Evolutionary conservation across 2,888 invertebrate genomes (phyloP).

Genomic region (Scelioninae gen. 2): DNA sequence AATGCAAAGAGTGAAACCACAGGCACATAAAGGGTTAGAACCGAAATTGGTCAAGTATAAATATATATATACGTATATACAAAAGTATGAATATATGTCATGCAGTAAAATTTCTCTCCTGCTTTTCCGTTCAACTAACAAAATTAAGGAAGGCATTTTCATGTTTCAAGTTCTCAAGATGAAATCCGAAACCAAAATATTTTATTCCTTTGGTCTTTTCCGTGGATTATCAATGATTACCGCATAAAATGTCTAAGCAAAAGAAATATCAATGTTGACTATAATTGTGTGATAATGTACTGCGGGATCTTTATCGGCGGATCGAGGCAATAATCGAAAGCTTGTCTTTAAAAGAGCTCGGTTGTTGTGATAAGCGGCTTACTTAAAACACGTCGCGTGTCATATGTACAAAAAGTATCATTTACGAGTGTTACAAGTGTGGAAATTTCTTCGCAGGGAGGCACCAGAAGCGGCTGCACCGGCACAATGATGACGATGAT

Average conservation of each 20-base stretch:
- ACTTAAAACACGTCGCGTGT: conserved; percentile 51
- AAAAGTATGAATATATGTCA: too few relatives aligned
- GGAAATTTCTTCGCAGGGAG: conserved; percentile 46
- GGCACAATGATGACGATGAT: conserved; percentile 61
- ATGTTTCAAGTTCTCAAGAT: too few relatives aligned
- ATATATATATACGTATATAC: too few relatives aligned
- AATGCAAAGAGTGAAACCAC: too few relatives aligned
- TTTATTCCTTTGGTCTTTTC: conserved; percentile 10
- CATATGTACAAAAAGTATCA: conserved; percentile 24
- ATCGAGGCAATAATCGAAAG: conserved; percentile 58
- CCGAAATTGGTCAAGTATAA: too few relatives aligned
- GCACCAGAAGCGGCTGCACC: conserved; percentile 24
- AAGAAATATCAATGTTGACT: conserved; percentile 49
- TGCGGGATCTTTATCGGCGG: conserved; percentile 54
- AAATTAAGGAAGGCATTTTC: too few relatives aligned
- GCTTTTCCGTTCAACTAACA: too few relatives aligned
- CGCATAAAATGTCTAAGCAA: conserved; percentile 38
- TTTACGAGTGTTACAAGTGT: conserved; percentile 34
- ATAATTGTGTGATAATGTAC: conserved; percentile 52
- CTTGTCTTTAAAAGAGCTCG: conserved; percentile 58
- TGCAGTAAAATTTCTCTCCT: too few relatives aligned
- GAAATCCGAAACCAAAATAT: conserved; percentile 3
- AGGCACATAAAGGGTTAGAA: too few relatives aligned
- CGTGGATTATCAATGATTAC: conserved; percentile 38
- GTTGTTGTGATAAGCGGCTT: conserved; percentile 57